Evolutionary conservation across 2,888 invertebrate species (phyloP).

Genomic region (Drosophila paranaensis): DNA sequence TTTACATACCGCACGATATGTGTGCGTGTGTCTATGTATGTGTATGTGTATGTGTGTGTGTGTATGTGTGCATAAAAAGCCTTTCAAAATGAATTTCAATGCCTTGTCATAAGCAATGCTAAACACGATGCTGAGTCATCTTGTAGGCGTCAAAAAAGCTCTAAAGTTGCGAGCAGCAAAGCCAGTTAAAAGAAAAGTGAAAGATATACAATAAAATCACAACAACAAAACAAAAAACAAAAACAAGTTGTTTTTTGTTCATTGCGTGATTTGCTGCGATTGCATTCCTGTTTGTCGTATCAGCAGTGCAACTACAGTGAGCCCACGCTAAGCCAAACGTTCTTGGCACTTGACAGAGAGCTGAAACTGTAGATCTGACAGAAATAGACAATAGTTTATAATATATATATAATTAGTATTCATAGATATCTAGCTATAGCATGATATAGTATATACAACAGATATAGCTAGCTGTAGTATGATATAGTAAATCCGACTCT

Average conservation of each 20-base stretch:
- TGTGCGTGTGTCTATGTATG: neutral
- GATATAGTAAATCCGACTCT: too few relatives aligned
- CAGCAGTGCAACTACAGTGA: slow-evolving; percentile 2
- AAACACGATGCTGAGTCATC: slow-evolving; percentile 28
- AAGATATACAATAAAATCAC: neutral
- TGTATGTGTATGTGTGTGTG: neutral
- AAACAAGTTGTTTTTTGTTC: neutral
- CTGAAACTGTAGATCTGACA: neutral
- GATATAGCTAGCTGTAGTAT: too few relatives aligned
- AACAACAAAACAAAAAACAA: too few relatives aligned
- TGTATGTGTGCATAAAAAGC: slow-evolving; percentile 20
- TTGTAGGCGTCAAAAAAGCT: slow-evolving; percentile 1
- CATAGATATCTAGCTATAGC: too few relatives aligned
- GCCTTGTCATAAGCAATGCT: slow-evolving; percentile 24
- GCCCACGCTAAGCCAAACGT: neutral
- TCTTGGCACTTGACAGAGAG: too few relatives aligned
- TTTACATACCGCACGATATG: slow-evolving; percentile 11
- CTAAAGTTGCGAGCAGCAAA: neutral
- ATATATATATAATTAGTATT: neutral
- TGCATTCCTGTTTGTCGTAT: neutral
- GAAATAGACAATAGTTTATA: too few relatives aligned
- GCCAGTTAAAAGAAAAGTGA: slow-evolving; percentile 2
- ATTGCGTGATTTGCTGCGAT: neutral
- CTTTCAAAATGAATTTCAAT: slow-evolving; percentile 33
- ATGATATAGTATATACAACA: too few relatives aligned